Conservation (phyloP, 2,797 vertebrate species). For the Sandelia bainsii region DNA sequence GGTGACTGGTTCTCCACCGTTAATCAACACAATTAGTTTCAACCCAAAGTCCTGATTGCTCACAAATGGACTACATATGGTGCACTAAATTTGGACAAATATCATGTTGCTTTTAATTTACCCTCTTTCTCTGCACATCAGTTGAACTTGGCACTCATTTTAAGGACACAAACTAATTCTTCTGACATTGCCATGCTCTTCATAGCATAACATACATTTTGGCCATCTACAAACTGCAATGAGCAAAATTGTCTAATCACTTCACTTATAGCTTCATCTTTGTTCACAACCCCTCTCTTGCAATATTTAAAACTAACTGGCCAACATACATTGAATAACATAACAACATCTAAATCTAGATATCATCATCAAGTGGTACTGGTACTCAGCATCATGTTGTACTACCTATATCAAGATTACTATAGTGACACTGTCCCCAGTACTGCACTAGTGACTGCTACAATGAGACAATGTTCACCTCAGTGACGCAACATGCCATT, state of each 20-base stretch:
- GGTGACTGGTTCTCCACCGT: constrained; percentile 27
- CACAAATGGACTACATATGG: constrained; percentile 1
- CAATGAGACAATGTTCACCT: not conserved
- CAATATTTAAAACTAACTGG: too few species aligned
- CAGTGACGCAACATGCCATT: not conserved
- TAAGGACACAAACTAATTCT: not conserved
- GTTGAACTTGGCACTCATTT: constrained; percentile 1
- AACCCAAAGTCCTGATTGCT: constrained; percentile 9
- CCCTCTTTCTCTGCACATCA: constrained; percentile 1
- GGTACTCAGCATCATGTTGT: not conserved
- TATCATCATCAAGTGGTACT: too few species aligned
- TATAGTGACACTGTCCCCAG: too few species aligned
- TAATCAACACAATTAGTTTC: constrained; percentile 58
- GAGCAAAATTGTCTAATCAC: too few species aligned
- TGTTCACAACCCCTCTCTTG: too few species aligned
- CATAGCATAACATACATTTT: not conserved
- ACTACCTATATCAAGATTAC: too few species aligned
- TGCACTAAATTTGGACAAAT: constrained; percentile 16
- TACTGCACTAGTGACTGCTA: not conserved
- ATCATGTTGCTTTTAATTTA: constrained; percentile 20
- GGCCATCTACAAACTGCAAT: too few species aligned
- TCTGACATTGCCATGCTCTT: not conserved
- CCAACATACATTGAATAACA: not conserved
- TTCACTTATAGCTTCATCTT: too few species aligned
- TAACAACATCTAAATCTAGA: not conserved